Base-by-base conservation (phyloP, 2,113 vertebrate species). In the Nycticorax nycticorax region DNA sequence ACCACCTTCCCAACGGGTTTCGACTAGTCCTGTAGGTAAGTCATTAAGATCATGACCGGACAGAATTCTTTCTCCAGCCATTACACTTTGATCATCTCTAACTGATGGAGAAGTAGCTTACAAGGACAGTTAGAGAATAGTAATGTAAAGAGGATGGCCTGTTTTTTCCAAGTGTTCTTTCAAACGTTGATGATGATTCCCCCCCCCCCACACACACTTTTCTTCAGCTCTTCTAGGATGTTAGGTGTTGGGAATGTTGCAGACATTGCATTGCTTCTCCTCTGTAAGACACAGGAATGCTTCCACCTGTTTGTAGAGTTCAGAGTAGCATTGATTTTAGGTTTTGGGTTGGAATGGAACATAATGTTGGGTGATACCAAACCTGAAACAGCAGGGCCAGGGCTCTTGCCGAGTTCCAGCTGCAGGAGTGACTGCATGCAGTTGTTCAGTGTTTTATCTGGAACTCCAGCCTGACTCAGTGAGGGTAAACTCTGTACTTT, bases 11-110 rank as follows among this genome's bases (percentile, higher is more conserved):
- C 99, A 99, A 68, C 98, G 99, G 96, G 98, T 99, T 96, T 99
- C 99, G 50, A 98, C 99, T 85, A 99, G 99, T 97, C 99, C 99
- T 87, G 99, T 99, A 77, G 99, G 99, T 99, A 98, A 98, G 98
- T 98, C 39, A 53, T 48, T 66, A 45, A 45, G 28, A 33, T 77
- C 45, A 8, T 76, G 11, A 27, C 68, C 60, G 76, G 82, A 59
- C n/a, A 86, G 48, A 72, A 64, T 60, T 48, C 39, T 72, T 82
- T 84, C 68, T 95, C n/a, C 87, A 84, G 3, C 81, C 14, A 1
- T 73, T 92, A 24, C 17, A 8, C 35, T 91, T 85, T 14, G 28
- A 16, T 82, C 59, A 24, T 69, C 83, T 87, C 69, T 43, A 66
- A 55, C 47, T 66, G 68, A 21, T 23, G 41, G 66, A 92, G 73